These are phyloP conservation scores for Antitype chi DNA, from an alignment of 2,888 invertebrate species.

Conservation along the genomic window DNA sequence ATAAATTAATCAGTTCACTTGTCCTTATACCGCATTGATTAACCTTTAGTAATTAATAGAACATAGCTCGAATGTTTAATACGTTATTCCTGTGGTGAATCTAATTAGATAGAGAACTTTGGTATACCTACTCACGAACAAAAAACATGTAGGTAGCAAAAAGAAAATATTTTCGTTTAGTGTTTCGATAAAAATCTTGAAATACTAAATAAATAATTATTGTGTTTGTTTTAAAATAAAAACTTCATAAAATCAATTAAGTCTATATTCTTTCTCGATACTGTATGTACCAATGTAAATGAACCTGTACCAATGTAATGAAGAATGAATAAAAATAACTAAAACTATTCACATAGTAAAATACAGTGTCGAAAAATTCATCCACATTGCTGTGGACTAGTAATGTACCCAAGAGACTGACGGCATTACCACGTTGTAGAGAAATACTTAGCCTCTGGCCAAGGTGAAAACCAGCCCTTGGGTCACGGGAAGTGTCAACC, in stretches of 20 bases:
- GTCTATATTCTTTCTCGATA: neutral
- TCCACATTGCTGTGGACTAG: too few relatives aligned
- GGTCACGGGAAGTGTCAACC: too few relatives aligned
- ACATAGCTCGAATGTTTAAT: neutral
- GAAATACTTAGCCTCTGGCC: too few relatives aligned
- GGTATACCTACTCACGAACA: neutral
- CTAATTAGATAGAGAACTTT: neutral
- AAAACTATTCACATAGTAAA: too few relatives aligned
- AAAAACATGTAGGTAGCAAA: neutral
- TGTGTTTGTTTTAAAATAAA: neutral
- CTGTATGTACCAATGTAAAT: neutral
- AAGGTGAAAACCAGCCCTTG: too few relatives aligned
- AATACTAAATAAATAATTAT: neutral
- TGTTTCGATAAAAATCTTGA: neutral
- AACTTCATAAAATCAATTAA: neutral
- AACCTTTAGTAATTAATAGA: slow-evolving; percentile 9
- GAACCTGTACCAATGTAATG: too few relatives aligned
- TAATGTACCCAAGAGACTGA: too few relatives aligned
- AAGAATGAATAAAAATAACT: too few relatives aligned
- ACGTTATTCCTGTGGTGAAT: slow-evolving; percentile 3
- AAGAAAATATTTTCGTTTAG: neutral
- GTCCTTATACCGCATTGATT: slow-evolving; percentile 13
- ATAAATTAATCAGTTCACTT: slow-evolving; percentile 31
- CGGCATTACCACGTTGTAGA: too few relatives aligned
- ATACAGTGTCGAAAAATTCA: too few relatives aligned